Percentiles rank a stretch among this genome's conserved stretches.
Conservation (phyloP, 2,113 vertebrate species). For the Bubalus kerabau region DNA sequence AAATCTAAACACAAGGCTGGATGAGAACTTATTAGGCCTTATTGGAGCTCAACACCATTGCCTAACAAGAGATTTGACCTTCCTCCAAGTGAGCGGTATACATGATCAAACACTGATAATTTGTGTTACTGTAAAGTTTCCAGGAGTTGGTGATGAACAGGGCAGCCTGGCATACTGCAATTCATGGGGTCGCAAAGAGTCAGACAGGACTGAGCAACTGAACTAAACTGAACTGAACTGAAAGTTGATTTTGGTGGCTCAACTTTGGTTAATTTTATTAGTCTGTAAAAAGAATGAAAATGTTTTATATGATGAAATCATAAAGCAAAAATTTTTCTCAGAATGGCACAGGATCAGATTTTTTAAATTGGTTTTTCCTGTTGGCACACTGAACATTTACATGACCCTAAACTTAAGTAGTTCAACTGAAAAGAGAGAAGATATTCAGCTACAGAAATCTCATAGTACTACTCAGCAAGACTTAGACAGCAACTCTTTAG, state of each 20-base stretch:
- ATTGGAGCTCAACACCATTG: not conserved
- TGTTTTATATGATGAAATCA: conserved; percentile 14
- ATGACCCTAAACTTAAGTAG: not conserved
- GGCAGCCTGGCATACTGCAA: too few relatives aligned
- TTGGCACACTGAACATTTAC: conserved; percentile 4
- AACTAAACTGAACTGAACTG: too few relatives aligned
- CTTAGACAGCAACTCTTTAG: not conserved
- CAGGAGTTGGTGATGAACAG: too few relatives aligned
- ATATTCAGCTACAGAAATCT: not conserved
- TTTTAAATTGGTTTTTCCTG: conserved; percentile 37
- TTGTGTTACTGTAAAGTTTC: conserved; percentile 17
- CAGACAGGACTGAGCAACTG: too few relatives aligned
- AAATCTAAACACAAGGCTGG: not conserved
- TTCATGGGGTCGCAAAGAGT: too few relatives aligned
- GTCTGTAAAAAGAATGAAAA: conserved; percentile 48
- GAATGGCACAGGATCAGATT: not conserved
- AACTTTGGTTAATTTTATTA: conserved; percentile 46
- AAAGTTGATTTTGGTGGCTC: not conserved
- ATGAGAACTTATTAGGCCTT: conserved; percentile 25
- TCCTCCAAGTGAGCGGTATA: not conserved
- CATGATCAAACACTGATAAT: conserved; percentile 12
- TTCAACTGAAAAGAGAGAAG: conserved; percentile 28
- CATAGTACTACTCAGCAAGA: not conserved
- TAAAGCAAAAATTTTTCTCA: conserved; percentile 38
- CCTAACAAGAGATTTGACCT: conserved; percentile 5